Evolutionary conservation across 2,888 invertebrate genomes (phyloP).

Genomic region (Luperina nickerlii): DNA sequence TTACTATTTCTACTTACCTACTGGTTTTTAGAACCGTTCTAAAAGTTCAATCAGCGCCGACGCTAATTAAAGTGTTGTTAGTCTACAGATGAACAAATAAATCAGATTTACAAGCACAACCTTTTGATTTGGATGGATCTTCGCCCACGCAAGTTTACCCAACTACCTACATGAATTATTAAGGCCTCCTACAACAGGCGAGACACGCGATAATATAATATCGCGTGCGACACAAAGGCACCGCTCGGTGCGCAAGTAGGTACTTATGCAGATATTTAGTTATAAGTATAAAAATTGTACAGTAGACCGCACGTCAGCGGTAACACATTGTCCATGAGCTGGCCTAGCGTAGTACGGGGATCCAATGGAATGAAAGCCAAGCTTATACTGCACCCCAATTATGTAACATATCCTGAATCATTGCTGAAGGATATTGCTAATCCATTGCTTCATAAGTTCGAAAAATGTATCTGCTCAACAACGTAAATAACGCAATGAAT

Average conservation of each 20-base stretch:
- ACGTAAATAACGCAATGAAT: too few relatives aligned
- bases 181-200: background rate
- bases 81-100: slow-evolving; percentile 39
- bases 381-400: background rate
- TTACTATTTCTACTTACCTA: background rate
- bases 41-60: slow-evolving; percentile 7
- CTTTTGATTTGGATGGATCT: slow-evolving; percentile 29
- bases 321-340: background rate
- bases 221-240: too few relatives aligned
- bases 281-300: background rate
- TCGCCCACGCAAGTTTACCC: slow-evolving; percentile 29
- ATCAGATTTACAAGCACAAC: background rate
- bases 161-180: slow-evolving; percentile 1
- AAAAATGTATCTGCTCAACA: too few relatives aligned
- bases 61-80: slow-evolving; percentile 19
- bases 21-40: slow-evolving; percentile 3
- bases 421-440: too few relatives aligned
- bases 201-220: too few relatives aligned
- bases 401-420: too few relatives aligned
- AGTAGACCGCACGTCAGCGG: background rate
- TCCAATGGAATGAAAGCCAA: background rate
- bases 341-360: background rate
- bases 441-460: too few relatives aligned
- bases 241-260: background rate
- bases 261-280: background rate